Conservation (phyloP, 2,113 vertebrate genomes). For the Oenanthe oenanthe region DNA sequence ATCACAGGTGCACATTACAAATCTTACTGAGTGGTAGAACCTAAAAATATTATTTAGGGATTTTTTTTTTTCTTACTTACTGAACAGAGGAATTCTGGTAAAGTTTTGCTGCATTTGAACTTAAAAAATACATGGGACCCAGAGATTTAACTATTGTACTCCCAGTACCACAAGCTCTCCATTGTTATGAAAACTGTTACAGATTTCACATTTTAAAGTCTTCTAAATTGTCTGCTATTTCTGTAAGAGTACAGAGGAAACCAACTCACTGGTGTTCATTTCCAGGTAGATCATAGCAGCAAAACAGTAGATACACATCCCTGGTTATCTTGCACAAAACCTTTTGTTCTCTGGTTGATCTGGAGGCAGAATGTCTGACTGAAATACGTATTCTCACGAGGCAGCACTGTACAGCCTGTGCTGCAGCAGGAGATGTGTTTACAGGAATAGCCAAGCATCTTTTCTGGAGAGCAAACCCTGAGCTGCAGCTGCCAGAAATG, state of each 20-base stretch:
- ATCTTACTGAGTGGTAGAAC: not conserved
- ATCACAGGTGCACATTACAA: not conserved
- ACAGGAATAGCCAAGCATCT: not conserved
- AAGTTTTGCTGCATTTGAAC: not conserved
- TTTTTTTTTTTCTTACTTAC: not conserved
- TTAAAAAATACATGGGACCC: not conserved
- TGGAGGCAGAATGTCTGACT: not conserved
- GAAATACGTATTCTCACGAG: not conserved
- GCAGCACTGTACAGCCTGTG: not conserved
- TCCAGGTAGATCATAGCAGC: not conserved
- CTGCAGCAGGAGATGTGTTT: not conserved
- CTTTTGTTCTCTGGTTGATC: not conserved
- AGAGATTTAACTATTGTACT: not conserved
- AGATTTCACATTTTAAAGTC: not conserved
- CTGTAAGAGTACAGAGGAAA: not conserved
- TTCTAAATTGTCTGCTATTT: not conserved
- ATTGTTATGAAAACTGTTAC: not conserved
- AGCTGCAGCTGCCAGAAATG: not conserved
- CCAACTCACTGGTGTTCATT: not conserved
- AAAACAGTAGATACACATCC: not conserved
- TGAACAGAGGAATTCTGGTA: not conserved
- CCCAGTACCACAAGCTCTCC: not conserved
- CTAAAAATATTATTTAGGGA: not conserved
- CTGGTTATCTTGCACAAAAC: not conserved
- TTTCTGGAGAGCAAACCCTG: not conserved